Conservation (phyloP, 2,888 invertebrate genomes). For the Andrena bicolor region DNA sequence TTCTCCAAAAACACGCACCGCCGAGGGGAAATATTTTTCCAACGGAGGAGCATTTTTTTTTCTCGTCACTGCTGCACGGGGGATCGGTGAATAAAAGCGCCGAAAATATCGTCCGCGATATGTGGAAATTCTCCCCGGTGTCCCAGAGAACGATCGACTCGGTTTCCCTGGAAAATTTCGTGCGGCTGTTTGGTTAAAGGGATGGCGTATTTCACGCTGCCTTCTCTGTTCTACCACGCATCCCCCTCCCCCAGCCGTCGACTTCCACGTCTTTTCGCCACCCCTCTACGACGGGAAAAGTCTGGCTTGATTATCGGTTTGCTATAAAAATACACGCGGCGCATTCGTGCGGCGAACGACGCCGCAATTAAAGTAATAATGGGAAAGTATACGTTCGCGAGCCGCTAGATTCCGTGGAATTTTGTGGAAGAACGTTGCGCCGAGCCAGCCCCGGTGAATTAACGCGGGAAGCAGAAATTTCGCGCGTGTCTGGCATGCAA, state of each 20-base stretch:
- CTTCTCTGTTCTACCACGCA: background rate
- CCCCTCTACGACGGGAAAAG: background rate
- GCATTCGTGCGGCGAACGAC: constrained; percentile 10
- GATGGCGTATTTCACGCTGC: constrained; percentile 10
- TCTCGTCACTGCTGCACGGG: background rate
- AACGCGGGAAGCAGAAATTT: constrained; percentile 19
- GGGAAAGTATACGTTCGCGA: constrained; percentile 1
- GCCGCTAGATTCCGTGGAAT: background rate
- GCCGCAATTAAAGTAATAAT: constrained; percentile 30
- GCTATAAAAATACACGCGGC: constrained; percentile 12
- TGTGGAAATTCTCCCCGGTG: constrained; percentile 33
- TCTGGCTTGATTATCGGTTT: constrained; percentile 22
- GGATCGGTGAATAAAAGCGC: constrained; percentile 23
- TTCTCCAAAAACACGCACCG: background rate
- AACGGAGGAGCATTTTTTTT: constrained; percentile 6
- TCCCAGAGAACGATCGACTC: constrained; percentile 25
- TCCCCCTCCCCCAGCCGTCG: background rate
- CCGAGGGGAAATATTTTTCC: constrained; percentile 37
- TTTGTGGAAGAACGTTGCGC: background rate
- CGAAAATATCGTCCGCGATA: constrained; percentile 28
- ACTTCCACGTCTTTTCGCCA: background rate
- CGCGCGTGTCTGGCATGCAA: constrained; percentile 17
- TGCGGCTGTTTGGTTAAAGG: background rate
- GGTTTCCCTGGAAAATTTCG: constrained; percentile 8
- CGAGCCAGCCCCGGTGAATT: background rate